Evolutionary conservation across 2,113 vertebrate species (phyloP).

Genomic region (Phoxinus phoxinus): DNA sequence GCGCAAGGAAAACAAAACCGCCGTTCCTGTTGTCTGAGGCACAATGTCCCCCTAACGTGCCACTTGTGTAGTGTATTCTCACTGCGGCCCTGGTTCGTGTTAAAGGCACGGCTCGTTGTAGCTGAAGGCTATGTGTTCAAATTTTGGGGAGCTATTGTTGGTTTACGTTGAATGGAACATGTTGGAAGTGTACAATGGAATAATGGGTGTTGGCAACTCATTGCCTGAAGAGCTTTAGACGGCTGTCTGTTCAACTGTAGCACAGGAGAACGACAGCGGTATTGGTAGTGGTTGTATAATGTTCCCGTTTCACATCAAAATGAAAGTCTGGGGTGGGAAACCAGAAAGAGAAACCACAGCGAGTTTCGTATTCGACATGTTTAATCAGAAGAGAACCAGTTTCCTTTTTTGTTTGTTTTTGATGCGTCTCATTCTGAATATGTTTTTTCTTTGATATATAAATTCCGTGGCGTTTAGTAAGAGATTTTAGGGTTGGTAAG

Average conservation of each 20-base stretch:
- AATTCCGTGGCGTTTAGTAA: not conserved
- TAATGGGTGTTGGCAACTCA: constrained; percentile 22
- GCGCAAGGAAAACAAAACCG: constrained; percentile 70
- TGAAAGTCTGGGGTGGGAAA: constrained; percentile 59
- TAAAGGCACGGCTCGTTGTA: not conserved
- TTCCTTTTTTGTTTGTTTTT: constrained; percentile 7
- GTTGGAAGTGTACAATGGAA: constrained; percentile 17
- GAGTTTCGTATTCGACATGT: constrained; percentile 41
- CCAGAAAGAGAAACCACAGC: constrained; percentile 56
- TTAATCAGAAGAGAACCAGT: constrained; percentile 25
- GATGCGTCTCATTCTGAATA: not conserved
- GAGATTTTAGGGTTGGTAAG: not conserved
- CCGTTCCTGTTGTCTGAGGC: constrained; percentile 62
- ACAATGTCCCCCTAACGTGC: constrained; percentile 51
- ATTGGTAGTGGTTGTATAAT: constrained; percentile 40
- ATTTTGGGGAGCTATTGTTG: constrained; percentile 26
- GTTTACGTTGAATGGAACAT: not conserved
- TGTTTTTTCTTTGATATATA: no score
- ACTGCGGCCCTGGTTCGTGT: not conserved
- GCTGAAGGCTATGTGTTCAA: constrained; percentile 31
- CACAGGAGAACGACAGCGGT: constrained; percentile 21
- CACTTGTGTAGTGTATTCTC: not conserved
- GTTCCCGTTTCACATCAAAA: constrained; percentile 57
- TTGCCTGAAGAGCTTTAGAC: constrained; percentile 32
- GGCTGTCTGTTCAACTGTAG: constrained; percentile 21